These are phyloP conservation scores for Leptodactylus fuscus DNA, from an alignment of 2,113 vertebrate genomes.

Conservation along the genomic window DNA sequence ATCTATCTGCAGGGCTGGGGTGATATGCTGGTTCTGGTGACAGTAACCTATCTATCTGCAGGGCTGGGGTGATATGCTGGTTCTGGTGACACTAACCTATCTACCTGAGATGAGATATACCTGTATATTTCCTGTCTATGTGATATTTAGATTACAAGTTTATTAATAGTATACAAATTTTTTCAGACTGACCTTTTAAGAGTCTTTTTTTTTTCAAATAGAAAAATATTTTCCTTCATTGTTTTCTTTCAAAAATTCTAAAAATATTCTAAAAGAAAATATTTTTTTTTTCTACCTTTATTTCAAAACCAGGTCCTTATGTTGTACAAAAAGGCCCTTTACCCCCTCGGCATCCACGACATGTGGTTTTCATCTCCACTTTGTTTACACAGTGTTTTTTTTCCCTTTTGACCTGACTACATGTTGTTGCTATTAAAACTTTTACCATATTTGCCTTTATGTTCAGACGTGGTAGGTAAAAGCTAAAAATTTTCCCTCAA, in stretches of 20 bases:
- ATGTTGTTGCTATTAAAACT: constrained; percentile 52
- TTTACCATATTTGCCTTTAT: constrained; percentile 29
- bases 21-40: no score
- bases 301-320: background rate
- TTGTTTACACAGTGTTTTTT: constrained; percentile 49
- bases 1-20: no score
- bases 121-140: no score
- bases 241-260: background rate
- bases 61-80: no score
- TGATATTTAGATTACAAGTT: no score
- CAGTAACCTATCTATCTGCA: no score
- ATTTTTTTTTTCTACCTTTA: background rate
- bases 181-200: background rate
- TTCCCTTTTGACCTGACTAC: constrained; percentile 40
- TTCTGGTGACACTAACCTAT: no score
- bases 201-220: background rate
- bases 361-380: constrained; percentile 45
- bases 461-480: constrained; percentile 25
- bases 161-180: background rate
- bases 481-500: background rate
- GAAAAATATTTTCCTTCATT: background rate
- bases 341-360: background rate
- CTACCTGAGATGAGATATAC: no score
- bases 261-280: background rate
- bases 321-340: background rate